These are phyloP conservation scores for Gyps fulvus DNA, from an alignment of 2,113 vertebrate genomes.

Conservation along the genomic window DNA sequence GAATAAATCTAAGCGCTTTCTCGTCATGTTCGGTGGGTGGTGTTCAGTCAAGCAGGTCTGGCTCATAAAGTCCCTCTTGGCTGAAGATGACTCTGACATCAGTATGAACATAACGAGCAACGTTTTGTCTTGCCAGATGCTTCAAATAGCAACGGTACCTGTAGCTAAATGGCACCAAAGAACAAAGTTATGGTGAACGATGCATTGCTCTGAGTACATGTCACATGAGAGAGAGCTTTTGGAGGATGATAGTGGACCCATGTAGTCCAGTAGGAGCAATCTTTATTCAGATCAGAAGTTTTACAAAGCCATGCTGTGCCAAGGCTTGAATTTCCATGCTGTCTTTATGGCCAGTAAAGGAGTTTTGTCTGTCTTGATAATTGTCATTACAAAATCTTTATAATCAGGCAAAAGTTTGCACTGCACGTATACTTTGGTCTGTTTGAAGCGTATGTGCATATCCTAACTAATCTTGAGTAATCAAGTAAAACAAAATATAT, in stretches of 20 bases:
- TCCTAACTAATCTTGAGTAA: neutral
- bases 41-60: neutral
- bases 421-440: neutral
- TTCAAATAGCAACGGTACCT: neutral
- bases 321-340: neutral
- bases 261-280: neutral
- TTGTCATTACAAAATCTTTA: neutral
- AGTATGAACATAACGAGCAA: neutral
- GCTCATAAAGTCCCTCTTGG: neutral
- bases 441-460: neutral
- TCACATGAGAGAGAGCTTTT: neutral
- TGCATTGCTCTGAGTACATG: neutral
- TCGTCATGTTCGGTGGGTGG: rapidly evolving
- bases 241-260: neutral
- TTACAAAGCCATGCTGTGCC: neutral
- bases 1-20: neutral
- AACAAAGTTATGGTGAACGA: neutral
- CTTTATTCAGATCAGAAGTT: neutral
- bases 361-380: neutral
- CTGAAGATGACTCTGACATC: neutral
- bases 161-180: neutral
- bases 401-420: neutral
- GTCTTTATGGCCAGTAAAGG: neutral
- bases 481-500: neutral
- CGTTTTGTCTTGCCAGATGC: neutral